Conservation (phyloP, 2,113 vertebrate species). For the Oenanthe melanoleuca region DNA sequence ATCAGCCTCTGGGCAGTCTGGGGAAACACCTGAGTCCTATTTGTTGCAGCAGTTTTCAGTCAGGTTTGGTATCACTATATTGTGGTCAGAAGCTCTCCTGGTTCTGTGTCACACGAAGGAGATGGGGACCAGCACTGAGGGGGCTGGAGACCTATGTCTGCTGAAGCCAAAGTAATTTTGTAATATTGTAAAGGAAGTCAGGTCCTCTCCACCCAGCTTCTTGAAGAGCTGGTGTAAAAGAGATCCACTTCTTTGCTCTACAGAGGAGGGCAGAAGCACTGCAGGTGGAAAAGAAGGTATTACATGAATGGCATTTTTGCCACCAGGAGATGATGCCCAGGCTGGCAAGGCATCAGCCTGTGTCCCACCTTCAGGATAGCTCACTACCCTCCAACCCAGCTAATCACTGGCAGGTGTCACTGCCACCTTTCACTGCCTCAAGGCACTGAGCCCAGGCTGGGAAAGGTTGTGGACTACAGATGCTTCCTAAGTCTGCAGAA, state of each 20-base stretch:
- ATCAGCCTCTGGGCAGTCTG: not conserved
- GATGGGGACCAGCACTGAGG: not conserved
- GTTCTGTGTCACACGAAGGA: not conserved
- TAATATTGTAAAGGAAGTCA: not conserved
- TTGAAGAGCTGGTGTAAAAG: not conserved
- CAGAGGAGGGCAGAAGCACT: not conserved
- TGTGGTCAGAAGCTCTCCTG: not conserved
- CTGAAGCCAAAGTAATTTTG: not conserved
- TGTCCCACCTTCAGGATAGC: not conserved
- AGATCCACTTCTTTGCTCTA: not conserved
- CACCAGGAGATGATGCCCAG: not conserved
- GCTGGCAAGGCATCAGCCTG: not conserved
- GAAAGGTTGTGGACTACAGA: not conserved
- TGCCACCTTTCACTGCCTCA: not conserved
- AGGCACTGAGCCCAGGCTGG: not conserved
- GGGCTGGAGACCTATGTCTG: not conserved
- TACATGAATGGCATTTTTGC: not conserved
- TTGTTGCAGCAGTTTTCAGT: not conserved
- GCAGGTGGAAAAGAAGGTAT: not conserved
- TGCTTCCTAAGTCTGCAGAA: not conserved
- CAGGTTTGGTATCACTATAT: not conserved
- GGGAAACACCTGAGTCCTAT: not conserved
- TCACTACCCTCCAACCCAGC: not conserved
- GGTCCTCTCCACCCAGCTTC: not conserved
- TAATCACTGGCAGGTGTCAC: not conserved